A percentile compares a stretch with the other conserved stretches of the same genome.
Evolutionary conservation across 2,888 invertebrate genomes (phyloP).

Genomic region (Actias luna): DNA sequence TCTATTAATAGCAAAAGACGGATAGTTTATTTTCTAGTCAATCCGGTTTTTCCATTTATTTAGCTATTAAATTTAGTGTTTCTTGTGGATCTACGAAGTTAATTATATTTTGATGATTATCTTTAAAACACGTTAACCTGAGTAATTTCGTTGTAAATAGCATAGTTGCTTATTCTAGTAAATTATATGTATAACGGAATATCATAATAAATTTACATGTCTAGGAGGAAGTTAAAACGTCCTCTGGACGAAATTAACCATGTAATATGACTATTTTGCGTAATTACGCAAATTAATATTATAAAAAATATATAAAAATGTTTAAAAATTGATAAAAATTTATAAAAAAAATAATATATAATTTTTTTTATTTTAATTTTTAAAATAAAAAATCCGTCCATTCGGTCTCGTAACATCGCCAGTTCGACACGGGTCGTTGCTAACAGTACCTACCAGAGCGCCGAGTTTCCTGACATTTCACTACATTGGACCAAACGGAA

Average conservation of each 20-base stretch:
- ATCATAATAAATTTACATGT: not conserved
- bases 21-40: not conserved
- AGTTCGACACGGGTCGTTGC: not conserved
- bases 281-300: no score
- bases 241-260: no score
- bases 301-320: no score
- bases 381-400: not conserved
- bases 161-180: not conserved
- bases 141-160: not conserved
- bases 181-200: not conserved
- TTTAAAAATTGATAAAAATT: no score
- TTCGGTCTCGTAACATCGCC: not conserved
- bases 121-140: no score
- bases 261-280: no score
- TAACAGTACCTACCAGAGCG: constrained; percentile 1
- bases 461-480: constrained; percentile 44
- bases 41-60: constrained; percentile 3
- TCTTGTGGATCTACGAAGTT: not conserved
- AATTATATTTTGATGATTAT: no score
- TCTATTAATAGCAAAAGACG: not conserved
- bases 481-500: constrained; percentile 21
- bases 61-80: not conserved
- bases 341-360: no score
- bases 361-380: no score
- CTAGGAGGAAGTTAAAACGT: no score